Percentiles rank a stretch among this genome's conserved stretches.
Evolutionary conservation across 64 coral and sea anemone genomes (phyloP).

Genomic region (Orbicella faveolata): DNA sequence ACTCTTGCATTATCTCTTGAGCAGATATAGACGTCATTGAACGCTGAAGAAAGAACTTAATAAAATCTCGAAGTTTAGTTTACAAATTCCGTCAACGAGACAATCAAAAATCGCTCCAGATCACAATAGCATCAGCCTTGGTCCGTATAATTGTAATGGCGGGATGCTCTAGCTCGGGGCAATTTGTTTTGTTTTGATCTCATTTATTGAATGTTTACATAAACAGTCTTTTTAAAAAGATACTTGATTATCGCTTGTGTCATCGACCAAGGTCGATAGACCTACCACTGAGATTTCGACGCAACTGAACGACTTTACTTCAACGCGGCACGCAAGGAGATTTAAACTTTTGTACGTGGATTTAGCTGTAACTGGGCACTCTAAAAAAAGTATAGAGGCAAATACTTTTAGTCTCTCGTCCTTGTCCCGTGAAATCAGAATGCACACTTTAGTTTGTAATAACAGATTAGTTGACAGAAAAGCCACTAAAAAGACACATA

Average conservation of each 20-base stretch:
- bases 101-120: neutral
- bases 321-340: neutral
- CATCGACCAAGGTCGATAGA: neutral
- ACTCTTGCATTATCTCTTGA: neutral
- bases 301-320: neutral
- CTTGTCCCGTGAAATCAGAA: no score
- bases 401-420: no score
- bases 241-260: neutral
- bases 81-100: neutral
- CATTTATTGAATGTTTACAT: neutral
- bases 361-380: no score
- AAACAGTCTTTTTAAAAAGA: neutral
- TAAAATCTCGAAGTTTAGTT: neutral
- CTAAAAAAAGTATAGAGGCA: no score
- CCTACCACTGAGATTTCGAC: neutral
- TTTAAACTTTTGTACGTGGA: no score
- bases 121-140: neutral
- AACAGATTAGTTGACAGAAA: no score
- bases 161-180: neutral
- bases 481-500: no score
- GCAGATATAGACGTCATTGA: neutral
- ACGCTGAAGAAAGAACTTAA: neutral
- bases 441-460: no score
- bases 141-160: neutral
- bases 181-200: constrained; percentile 1